Base-by-base conservation (phyloP, 23 tunicate genomes). In the Aplidium turbinatum region DNA sequence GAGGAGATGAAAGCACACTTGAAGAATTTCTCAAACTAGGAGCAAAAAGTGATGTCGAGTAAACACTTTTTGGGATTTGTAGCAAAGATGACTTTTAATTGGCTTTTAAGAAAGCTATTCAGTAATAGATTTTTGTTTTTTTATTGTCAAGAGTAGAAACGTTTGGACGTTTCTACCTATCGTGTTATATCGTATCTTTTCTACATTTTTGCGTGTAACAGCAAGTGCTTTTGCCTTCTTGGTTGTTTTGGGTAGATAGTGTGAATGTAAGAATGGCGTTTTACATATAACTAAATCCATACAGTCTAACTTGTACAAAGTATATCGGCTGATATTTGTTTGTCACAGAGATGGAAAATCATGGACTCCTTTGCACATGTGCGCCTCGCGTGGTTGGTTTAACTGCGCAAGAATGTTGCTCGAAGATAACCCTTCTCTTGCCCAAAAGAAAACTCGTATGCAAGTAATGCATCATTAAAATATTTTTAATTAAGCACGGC, bases 361-460 rank as follows among this genome's bases (percentile, higher is more conserved):
- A 1, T 60, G 73, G 39, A 81, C 78, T 28, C 73, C 79, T 19
- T 34, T 81, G 35, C 79, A 81, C 64, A 22, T 61, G 31, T 81
- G 87, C 42, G 73, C 58, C 20, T 52, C 56, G 21, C 47, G 47
- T 47, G 78, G 87, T 28, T 61, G 35, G 36, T 30, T 33, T 5
- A 38, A 72, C 24, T 81, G 72, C 35, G 79, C 87, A 28, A 47
- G 46, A 60, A 34, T 71, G 5, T 26, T 81, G 16, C 73, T 81
- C 0, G 53, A 81, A 48, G 46, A 63, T 6, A 42, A 72, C 18
- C 73, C 78, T 0, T 25, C 42, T 22, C 51, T 81, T 32, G 24
- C 62, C n/a, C 16, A 50, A 3, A 58, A 62, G 38, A 46, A 47
- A 29, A 70, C 76, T 26, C 3, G 7, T 20, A 4, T 6, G 5